Percentiles rank a stretch among this genome's conserved stretches.
phyloP scores from a whole-genome alignment of 2,797 vertebrate species.

The Eulemur albifrons region DNA sequence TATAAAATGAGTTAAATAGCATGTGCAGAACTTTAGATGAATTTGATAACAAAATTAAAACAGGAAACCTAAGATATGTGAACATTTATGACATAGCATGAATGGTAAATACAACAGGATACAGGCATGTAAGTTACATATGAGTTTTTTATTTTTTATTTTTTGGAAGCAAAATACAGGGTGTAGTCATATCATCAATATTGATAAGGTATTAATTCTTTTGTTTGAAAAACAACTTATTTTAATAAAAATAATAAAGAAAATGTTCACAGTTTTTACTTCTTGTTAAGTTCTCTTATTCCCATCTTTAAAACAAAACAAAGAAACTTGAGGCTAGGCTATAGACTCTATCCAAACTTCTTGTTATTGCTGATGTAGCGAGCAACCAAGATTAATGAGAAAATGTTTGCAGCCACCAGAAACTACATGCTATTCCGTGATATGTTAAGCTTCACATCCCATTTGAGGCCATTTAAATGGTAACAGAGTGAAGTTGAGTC shows the following conservation, averaged over 20 bases:
- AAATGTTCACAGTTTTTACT: not conserved
- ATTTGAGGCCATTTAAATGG: conserved; percentile 68
- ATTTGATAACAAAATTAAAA: not conserved
- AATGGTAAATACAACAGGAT: not conserved
- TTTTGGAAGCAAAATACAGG: not conserved
- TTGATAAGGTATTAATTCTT: not conserved
- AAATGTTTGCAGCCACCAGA: conserved; percentile 57
- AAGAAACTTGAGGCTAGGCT: not conserved
- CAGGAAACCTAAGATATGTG: not conserved
- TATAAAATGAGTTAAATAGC: not conserved
- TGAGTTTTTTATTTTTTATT: not conserved
- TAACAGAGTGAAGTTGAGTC: conserved; percentile 67
- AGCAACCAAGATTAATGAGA: conserved; percentile 62
- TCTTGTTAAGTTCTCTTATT: not conserved
- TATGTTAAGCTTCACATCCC: conserved; percentile 56
- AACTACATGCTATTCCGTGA: conserved; percentile 32
- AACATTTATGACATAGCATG: not conserved
- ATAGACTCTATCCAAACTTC: not conserved
- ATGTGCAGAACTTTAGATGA: not conserved
- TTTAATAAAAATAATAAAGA: not conserved
- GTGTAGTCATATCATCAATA: not conserved
- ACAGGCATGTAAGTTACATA: not conserved
- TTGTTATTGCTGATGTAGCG: not conserved
- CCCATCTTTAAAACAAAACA: not conserved
- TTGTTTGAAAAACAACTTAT: not conserved